Evolutionary conservation across 1,140 invertebrate genomes (phyloP).

Genomic region (Phenacoccus solenopsis): DNA sequence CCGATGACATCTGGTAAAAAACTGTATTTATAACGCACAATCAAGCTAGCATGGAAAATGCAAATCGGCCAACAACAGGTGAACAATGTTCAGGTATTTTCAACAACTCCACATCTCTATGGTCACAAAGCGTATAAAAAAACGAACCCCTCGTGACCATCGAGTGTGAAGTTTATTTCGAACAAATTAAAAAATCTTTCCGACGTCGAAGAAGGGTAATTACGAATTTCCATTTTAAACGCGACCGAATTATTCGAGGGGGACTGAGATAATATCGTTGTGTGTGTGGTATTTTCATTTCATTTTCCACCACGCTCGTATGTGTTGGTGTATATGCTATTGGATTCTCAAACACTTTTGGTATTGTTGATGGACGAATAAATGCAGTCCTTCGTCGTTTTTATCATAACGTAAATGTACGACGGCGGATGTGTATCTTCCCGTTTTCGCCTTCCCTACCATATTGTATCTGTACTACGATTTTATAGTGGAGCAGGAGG

Average conservation of each 20-base stretch:
- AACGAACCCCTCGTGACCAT: background rate
- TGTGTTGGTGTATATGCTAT: background rate
- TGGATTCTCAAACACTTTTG: background rate
- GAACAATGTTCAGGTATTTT: no score
- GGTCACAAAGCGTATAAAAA: no score
- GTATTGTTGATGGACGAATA: background rate
- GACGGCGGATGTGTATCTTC: conserved; percentile 12
- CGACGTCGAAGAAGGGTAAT: background rate
- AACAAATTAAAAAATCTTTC: background rate
- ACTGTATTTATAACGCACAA: no score
- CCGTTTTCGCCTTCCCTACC: conserved; percentile 4
- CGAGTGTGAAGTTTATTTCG: background rate
- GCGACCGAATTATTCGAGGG: background rate
- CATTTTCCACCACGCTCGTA: no score
- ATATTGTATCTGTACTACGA: background rate
- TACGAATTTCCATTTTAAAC: background rate
- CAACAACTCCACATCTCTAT: no score
- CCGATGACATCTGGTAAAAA: no score
- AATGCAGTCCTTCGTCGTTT: background rate
- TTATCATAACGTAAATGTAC: background rate
- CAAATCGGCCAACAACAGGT: no score
- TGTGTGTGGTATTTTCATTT: background rate
- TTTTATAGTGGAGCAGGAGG: background rate
- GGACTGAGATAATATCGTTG: background rate
- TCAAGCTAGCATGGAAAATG: no score